Percentiles rank a stretch among this genome's conserved stretches.
phyloP scores from a whole-genome alignment of 1,140 invertebrate species.

The Steinernema khuongi region DNA sequence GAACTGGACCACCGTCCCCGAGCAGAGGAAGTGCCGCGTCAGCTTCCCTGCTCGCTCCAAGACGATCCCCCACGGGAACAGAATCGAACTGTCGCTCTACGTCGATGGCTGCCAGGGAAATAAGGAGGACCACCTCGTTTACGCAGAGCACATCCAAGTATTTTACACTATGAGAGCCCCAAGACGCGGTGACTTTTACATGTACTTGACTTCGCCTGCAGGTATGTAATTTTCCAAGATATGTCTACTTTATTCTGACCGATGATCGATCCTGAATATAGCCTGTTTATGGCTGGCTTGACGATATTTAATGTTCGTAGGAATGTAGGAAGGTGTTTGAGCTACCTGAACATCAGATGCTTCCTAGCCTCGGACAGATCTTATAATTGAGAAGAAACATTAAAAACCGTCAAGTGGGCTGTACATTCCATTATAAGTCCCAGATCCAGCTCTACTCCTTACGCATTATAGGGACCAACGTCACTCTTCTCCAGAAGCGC shows the following conservation, averaged over 20 bases:
- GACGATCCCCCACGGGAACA: conserved; percentile 40
- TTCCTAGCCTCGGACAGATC: too few relatives aligned
- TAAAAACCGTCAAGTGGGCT: too few relatives aligned
- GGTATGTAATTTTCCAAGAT: conserved; percentile 64
- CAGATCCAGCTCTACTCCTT: too few relatives aligned
- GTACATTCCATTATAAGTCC: too few relatives aligned
- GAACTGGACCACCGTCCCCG: conserved; percentile 77
- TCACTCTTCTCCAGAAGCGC: conserved; percentile 76
- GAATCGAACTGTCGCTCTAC: conserved; percentile 39
- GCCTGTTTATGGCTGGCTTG: too few relatives aligned
- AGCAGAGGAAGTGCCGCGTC: conserved; percentile 69
- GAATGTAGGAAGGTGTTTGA: too few relatives aligned
- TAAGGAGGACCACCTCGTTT: conserved; percentile 78
- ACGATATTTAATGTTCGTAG: too few relatives aligned
- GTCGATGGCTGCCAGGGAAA: conserved; percentile 60
- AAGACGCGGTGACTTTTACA: conserved; percentile 79
- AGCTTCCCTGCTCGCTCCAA: conserved; percentile 57
- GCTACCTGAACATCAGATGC: too few relatives aligned
- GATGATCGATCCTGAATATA: too few relatives aligned
- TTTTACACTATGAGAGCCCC: conserved; percentile 71
- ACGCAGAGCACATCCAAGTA: conserved; percentile 82
- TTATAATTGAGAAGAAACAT: too few relatives aligned
- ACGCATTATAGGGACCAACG: conserved; percentile 50
- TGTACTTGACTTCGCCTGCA: conserved; percentile 79
- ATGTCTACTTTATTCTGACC: conserved; percentile 4